Percentiles rank a stretch among this genome's conserved stretches.
Conservation (phyloP, 1,140 invertebrate species). For the Temnothorax longispinosus region DNA sequence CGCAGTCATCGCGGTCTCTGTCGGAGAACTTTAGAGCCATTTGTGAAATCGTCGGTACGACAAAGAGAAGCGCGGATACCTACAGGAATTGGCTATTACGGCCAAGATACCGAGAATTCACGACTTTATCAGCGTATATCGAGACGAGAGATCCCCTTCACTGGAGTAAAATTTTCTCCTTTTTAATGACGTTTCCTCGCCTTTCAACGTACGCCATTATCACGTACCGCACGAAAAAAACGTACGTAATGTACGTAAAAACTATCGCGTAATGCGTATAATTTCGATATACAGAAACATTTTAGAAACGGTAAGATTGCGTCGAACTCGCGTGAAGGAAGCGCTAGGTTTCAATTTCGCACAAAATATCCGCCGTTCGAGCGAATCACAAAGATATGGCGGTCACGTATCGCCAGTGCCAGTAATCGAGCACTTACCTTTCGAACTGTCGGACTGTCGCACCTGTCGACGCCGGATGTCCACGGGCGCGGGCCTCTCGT, state of each 20-base stretch:
- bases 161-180: background rate
- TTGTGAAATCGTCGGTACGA: constrained; percentile 14
- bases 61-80: background rate
- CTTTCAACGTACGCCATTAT: too few species aligned
- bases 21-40: background rate
- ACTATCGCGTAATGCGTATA: too few species aligned
- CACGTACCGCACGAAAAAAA: too few species aligned
- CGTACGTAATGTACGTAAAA: too few species aligned
- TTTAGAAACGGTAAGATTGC: too few species aligned
- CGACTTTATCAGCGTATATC: constrained; percentile 7
- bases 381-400: background rate
- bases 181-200: background rate
- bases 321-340: too few species aligned
- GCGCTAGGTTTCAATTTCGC: too few species aligned
- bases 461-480: background rate
- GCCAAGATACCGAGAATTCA: background rate
- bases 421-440: background rate
- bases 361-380: background rate
- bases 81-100: background rate
- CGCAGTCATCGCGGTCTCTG: constrained; percentile 14
- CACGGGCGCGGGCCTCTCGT: background rate
- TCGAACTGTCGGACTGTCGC: too few species aligned
- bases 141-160: background rate
- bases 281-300: too few species aligned
- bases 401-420: too few species aligned